Evolutionary conservation across 2,113 vertebrate species (phyloP), one percentile per base, ranked within the genome.

Genomic region (Oxyruncus cristatus): DNA sequence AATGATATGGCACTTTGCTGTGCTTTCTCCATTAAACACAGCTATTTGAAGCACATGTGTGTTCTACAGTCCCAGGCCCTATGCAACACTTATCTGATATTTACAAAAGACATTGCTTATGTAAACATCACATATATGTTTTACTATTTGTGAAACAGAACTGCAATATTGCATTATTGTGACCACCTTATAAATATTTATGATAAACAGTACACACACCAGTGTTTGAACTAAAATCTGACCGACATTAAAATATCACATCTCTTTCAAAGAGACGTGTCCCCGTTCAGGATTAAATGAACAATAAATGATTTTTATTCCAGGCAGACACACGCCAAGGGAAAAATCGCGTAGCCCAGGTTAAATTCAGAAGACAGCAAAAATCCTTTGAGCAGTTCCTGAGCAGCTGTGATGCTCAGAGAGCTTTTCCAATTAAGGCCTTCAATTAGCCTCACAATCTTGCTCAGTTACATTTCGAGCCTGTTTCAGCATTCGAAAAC

Each of bases 401-500:
- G 41, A 81, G 80, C 92, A 92, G 88, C 77, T 63, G 65, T 24
- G 90, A 71, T 81, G 39, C 65, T 72, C 14, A n/a, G 47, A 73
- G 19, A 92, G 67, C 87, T 88, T 89, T 82, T 94, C 66, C 50
- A 95, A 61, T 65, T 63, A 93, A 89, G 70, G 63, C 33, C 53
- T 68, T 30, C 67, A 58, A 66, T 73, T 32, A 94, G 71, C 28
- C 33, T 59, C 39, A 70, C 19, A 22, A 3, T 39, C 49, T 56
- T 33, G 24, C 46, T 70, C 46, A 47, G 26, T 47, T 62, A 72
- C 44, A 50, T 67, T 72, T 78, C 74, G 47, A 88, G 77, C 30
- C 52, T 26, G 42, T 47, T 93, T 61, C 61, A 78, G 66, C 35
- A 14, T 72, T 83, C 0, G 3, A 53, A 91, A 91, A 75, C 58